A percentile compares a stretch with the other conserved stretches of the same genome.
These are phyloP conservation scores for Chionis minor DNA, from an alignment of 2,113 vertebrate genomes.

Conservation along the genomic window DNA sequence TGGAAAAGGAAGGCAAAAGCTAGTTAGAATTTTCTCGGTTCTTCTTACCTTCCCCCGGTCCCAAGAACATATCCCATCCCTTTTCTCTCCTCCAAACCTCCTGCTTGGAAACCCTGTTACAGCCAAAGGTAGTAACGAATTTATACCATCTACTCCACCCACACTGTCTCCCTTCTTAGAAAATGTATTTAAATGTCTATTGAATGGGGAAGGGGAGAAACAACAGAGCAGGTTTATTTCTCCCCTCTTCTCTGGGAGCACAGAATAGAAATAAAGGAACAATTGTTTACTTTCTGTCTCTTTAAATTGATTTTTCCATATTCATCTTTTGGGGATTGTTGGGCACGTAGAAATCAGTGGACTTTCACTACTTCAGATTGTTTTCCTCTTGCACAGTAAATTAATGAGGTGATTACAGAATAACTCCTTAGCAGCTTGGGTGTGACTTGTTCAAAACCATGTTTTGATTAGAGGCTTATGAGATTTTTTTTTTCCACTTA, in stretches of 20 bases:
- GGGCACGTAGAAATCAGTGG: not conserved
- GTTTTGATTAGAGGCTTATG: slow-evolving; percentile 27
- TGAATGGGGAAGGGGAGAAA: not conserved
- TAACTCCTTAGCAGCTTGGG: slow-evolving; percentile 15
- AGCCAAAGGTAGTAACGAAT: not conserved
- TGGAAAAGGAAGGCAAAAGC: not conserved
- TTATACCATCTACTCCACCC: not conserved
- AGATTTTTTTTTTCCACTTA: not conserved
- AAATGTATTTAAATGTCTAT: not conserved
- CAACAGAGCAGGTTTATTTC: not conserved
- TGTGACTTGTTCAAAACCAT: slow-evolving; percentile 5
- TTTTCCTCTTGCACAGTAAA: slow-evolving; percentile 8
- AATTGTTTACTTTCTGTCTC: not conserved
- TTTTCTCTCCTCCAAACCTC: not conserved
- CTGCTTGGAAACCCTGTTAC: not conserved
- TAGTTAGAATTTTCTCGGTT: not conserved
- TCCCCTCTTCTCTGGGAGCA: not conserved
- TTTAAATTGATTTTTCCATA: not conserved
- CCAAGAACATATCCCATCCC: not conserved
- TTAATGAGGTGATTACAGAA: slow-evolving; percentile 40
- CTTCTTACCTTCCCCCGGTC: not conserved
- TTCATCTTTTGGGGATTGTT: not conserved
- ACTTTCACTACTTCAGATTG: not conserved
- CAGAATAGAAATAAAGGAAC: not conserved
- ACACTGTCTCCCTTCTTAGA: not conserved